Percentiles rank a stretch among this genome's conserved stretches.
Conservation (phyloP, 1,140 invertebrate genomes). For the Drosophila obscura region DNA sequence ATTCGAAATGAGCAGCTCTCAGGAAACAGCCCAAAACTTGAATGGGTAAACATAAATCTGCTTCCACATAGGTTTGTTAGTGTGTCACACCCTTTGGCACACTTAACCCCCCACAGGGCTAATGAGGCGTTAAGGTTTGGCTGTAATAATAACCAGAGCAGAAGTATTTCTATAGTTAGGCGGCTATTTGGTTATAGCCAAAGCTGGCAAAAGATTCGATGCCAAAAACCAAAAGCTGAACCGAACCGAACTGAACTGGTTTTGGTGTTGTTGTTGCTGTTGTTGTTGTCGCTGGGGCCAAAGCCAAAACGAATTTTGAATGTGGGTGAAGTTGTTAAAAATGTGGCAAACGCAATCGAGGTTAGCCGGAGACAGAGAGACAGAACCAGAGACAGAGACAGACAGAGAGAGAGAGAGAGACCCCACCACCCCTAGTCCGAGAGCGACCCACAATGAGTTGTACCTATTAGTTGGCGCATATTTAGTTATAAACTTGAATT, state of each 20-base stretch:
- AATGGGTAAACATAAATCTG: too few relatives aligned
- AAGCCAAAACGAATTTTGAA: conserved; percentile 81
- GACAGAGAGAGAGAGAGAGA: conserved; percentile 19
- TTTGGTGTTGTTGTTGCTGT: conserved; percentile 19
- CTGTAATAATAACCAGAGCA: conserved; percentile 12
- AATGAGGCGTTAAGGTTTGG: background rate
- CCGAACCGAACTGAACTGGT: conserved; percentile 62
- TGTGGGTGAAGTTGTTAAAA: conserved; percentile 81
- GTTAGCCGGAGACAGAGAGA: conserved; percentile 38
- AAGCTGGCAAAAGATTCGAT: conserved; percentile 41
- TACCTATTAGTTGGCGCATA: conserved; percentile 60
- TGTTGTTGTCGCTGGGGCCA: conserved; percentile 20
- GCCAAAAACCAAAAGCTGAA: conserved; percentile 34
- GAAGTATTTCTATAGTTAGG: conserved; percentile 7
- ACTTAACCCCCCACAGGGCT: background rate
- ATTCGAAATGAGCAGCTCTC: too few relatives aligned
- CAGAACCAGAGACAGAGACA: too few relatives aligned
- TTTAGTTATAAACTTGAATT: conserved; percentile 80
- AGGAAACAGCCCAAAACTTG: too few relatives aligned
- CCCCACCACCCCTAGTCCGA: background rate
- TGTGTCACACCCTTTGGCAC: too few relatives aligned
- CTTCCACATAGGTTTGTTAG: too few relatives aligned
- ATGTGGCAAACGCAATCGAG: conserved; percentile 78
- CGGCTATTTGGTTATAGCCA: conserved; percentile 39
- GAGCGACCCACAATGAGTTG: background rate